Evolutionary conservation across 2,113 vertebrate genomes (phyloP), one percentile per base, ranked within the genome.

Genomic region (Struthidea cinerea): DNA sequence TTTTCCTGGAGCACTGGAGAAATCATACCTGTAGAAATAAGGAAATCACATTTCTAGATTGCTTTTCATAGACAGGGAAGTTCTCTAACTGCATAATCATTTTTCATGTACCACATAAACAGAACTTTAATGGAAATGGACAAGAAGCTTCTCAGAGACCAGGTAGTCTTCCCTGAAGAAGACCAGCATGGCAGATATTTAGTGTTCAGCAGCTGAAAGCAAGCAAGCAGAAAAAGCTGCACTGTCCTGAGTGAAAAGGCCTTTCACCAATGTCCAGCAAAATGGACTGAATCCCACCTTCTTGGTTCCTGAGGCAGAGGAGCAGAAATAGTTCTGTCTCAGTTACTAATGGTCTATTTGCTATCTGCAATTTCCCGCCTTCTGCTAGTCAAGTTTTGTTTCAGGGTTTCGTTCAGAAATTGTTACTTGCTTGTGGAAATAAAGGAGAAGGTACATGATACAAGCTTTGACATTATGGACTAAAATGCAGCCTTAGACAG

Each of bases 1-100:
- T 71, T 94, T 95, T 42, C 77, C 90, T 77, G 90, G 83, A 67
- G 56, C 10, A 10, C 71, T 97, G 80, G 97, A 94, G 87, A 97
- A 98, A 71, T 97, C 94, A 83, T 95, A 97, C 47, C 97, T 98
- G 93, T 42, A 94, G 68, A 89, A 90, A 90, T 20, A 79, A 79
- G 69, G 32, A 87, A 95, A 85, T 75, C 13, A 28, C 41, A 27
- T 91, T 74, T 94, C 39, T 87, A 76, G 53, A 68, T 69, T 23
- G 28, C 6, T 73, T 63, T 26, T 49, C 7, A 3, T 73, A 39
- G 68, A 68, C 12, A 52, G 50, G 55, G 28, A 85, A 28, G 49
- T 94, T 87, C 16, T 89, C 46, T 65, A 73, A 33, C 35, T 85
- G 21, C 28, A 30, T 73, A 39, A 63, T 59, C 11, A 53, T 53